Percentiles rank a stretch among this genome's conserved stretches.
Evolutionary conservation across 2,888 invertebrate genomes (phyloP).

Genomic region (Trypoxylon attenuatum): DNA sequence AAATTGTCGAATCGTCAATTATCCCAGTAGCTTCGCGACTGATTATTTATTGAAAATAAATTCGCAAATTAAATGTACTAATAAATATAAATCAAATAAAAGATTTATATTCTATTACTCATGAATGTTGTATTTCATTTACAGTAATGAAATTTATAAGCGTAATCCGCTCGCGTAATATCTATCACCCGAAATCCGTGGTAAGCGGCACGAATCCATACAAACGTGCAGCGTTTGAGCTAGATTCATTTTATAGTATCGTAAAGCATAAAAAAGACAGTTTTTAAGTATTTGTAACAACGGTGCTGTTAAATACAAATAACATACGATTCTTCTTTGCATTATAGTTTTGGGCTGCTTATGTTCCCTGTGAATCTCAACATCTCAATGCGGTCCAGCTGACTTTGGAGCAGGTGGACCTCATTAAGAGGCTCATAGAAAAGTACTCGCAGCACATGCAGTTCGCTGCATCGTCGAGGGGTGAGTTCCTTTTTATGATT

Average conservation of each 20-base stretch:
- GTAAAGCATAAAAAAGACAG: too few relatives aligned
- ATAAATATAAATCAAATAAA: too few relatives aligned
- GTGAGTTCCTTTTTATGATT: constrained; percentile 71
- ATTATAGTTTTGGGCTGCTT: constrained; percentile 84
- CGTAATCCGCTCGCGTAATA: constrained; percentile 28
- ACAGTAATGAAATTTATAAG: constrained; percentile 28
- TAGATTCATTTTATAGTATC: too few relatives aligned
- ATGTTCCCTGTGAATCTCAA: constrained; percentile 82
- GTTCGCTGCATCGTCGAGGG: constrained; percentile 82
- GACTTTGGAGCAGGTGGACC: constrained; percentile 84
- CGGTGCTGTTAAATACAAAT: too few relatives aligned
- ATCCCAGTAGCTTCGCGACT: too few relatives aligned
- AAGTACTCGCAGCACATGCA: constrained; percentile 81
- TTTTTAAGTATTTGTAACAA: too few relatives aligned
- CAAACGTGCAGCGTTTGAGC: too few relatives aligned
- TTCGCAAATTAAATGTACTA: too few relatives aligned
- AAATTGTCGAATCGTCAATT: too few relatives aligned
- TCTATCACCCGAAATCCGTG: constrained; percentile 24
- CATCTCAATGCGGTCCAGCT: constrained; percentile 83
- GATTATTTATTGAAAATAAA: too few relatives aligned
- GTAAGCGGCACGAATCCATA: constrained; percentile 23
- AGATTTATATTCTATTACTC: too few relatives aligned
- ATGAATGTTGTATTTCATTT: constrained; percentile 35
- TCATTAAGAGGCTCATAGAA: constrained; percentile 82
- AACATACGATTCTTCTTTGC: neutral